Percentiles rank a stretch among this genome's conserved stretches.
Evolutionary conservation across 1,140 invertebrate genomes (phyloP).

Genomic region (Trichoplusia ni): DNA sequence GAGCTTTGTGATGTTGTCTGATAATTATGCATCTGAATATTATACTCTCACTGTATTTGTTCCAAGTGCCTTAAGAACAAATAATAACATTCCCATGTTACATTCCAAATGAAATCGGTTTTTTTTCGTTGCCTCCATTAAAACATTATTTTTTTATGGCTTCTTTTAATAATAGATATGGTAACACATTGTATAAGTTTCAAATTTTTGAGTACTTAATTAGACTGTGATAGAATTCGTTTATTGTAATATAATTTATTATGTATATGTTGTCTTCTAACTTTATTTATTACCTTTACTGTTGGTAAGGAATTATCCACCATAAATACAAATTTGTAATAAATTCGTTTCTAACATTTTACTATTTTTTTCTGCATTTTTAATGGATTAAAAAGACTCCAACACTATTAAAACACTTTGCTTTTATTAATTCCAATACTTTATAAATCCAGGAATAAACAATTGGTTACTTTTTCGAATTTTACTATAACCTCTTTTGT

Average conservation of each 20-base stretch:
- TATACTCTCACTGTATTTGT: slow-evolving; percentile 73
- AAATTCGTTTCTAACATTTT: slow-evolving; percentile 77
- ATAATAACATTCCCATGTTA: slow-evolving; percentile 72
- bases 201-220: slow-evolving; percentile 42
- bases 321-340: slow-evolving; percentile 78
- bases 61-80: slow-evolving; percentile 80
- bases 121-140: neutral
- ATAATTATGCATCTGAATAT: slow-evolving; percentile 45
- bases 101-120: slow-evolving; percentile 49
- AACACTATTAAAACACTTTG: slow-evolving; percentile 40
- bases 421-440: neutral
- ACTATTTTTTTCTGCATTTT: slow-evolving; percentile 78
- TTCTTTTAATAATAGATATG: neutral
- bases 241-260: slow-evolving; percentile 1
- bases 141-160: neutral
- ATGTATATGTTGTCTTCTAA: slow-evolving; percentile 4
- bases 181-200: neutral
- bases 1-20: slow-evolving; percentile 43
- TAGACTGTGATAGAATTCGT: slow-evolving; percentile 37
- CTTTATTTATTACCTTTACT: slow-evolving; percentile 32
- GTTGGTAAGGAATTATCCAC: slow-evolving; percentile 41
- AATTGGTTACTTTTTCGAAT: neutral
- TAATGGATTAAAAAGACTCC: slow-evolving; percentile 67
- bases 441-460: neutral
- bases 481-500: neutral